phyloP scores from a whole-genome alignment of 2,113 vertebrate genomes.

The Eulemur macaco region DNA sequence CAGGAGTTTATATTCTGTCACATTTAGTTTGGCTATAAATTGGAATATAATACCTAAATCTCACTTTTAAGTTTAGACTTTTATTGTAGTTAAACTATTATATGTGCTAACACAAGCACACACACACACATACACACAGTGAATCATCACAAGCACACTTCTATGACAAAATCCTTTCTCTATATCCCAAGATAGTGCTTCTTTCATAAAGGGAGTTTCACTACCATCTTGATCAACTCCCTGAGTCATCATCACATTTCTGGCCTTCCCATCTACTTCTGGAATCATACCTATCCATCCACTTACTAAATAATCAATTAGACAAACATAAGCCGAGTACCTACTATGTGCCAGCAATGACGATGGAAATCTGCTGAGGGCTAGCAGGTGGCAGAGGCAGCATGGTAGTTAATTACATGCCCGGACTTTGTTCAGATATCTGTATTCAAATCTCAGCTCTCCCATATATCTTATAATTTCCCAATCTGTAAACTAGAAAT shows the following conservation, averaged over 20 bases:
- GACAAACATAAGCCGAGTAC: neutral
- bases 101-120: neutral
- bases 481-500: neutral
- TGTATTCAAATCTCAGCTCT: neutral
- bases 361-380: neutral
- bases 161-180: neutral
- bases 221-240: neutral
- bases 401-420: neutral
- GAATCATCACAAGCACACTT: neutral
- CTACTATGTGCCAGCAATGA: neutral
- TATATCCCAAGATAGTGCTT: neutral
- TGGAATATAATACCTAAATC: conserved; percentile 69
- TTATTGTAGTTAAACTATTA: conserved; percentile 37
- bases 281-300: neutral
- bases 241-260: neutral
- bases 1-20: conserved; percentile 79
- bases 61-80: conserved; percentile 28
- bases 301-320: neutral
- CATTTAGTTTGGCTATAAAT: conserved; percentile 78
- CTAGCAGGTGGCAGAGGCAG: too few species aligned
- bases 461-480: neutral
- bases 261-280: neutral
- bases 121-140: neutral
- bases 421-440: neutral
- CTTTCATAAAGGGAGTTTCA: neutral